Percentiles rank a stretch among this genome's conserved stretches.
Evolutionary conservation across 2,888 invertebrate species (phyloP).

Genomic region (Caenorhabditis sp.): DNA sequence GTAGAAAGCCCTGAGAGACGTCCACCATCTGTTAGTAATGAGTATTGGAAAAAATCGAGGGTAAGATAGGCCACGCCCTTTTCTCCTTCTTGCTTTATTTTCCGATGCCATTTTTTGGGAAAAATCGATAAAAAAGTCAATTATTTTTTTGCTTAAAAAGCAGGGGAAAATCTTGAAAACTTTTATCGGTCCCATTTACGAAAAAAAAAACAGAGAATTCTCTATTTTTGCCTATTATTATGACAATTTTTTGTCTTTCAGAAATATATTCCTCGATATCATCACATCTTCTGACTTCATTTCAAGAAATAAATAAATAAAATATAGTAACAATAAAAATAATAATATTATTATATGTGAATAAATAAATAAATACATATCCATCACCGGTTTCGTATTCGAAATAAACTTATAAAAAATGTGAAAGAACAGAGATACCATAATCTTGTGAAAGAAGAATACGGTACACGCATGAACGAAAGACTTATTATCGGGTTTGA

Average conservation of each 20-base stretch:
- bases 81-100: no score
- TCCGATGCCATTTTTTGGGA: no score
- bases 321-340: not conserved
- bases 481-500: not conserved
- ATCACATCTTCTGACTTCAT: slow-evolving; percentile 16
- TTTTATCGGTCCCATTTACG: no score
- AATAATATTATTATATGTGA: no score
- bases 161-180: no score
- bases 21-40: slow-evolving; percentile 4
- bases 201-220: no score
- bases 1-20: not conserved
- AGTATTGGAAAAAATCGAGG: slow-evolving; percentile 19
- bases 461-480: not conserved
- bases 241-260: not conserved
- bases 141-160: no score
- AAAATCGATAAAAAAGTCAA: no score
- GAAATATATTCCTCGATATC: slow-evolving; percentile 6
- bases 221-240: not conserved
- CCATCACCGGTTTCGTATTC: slow-evolving; percentile 11
- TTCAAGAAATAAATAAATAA: slow-evolving; percentile 1
- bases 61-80: no score
- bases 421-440: slow-evolving; percentile 4
- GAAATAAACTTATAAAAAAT: not conserved
- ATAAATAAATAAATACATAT: not conserved
- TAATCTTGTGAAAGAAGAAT: slow-evolving; percentile 3